Percentiles rank a stretch among this genome's conserved stretches.
phyloP scores from a whole-genome alignment of 2,888 invertebrate genomes.

The Sipunculus nudus region DNA sequence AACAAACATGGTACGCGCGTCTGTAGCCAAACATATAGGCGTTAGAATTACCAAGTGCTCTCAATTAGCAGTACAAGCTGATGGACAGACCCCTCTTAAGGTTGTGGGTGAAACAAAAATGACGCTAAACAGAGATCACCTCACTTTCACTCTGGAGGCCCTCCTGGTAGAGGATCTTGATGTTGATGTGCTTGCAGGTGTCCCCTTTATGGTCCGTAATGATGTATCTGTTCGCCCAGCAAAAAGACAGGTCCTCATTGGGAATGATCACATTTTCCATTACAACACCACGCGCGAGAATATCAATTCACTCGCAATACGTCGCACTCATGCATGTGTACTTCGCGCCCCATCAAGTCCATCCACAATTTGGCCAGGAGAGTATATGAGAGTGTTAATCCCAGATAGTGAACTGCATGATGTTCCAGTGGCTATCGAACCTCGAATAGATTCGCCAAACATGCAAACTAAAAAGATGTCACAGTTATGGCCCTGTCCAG shows the following conservation, averaged over 20 bases:
- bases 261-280: not conserved
- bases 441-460: not conserved
- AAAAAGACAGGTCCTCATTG: slow-evolving; percentile 18
- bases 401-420: not conserved
- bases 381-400: not conserved
- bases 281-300: not conserved
- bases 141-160: slow-evolving; percentile 9
- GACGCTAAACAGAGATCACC: slow-evolving; percentile 1
- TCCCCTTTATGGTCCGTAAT: slow-evolving; percentile 39
- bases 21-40: slow-evolving; percentile 24
- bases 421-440: not conserved
- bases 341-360: not conserved
- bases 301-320: not conserved
- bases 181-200: slow-evolving; percentile 32
- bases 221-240: slow-evolving; percentile 35
- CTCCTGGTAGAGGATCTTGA: slow-evolving; percentile 33
- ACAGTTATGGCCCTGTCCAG: slow-evolving; percentile 21
- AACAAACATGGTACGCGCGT: slow-evolving; percentile 30
- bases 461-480: not conserved
- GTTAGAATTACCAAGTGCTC: slow-evolving; percentile 20
- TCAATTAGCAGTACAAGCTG: slow-evolving; percentile 33
- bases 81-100: slow-evolving; percentile 20
- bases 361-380: not conserved
- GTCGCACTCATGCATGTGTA: not conserved
- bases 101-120: slow-evolving; percentile 27